Base-by-base conservation (phyloP, 2,113 vertebrate species). In the Rhynchomys soricoides region DNA sequence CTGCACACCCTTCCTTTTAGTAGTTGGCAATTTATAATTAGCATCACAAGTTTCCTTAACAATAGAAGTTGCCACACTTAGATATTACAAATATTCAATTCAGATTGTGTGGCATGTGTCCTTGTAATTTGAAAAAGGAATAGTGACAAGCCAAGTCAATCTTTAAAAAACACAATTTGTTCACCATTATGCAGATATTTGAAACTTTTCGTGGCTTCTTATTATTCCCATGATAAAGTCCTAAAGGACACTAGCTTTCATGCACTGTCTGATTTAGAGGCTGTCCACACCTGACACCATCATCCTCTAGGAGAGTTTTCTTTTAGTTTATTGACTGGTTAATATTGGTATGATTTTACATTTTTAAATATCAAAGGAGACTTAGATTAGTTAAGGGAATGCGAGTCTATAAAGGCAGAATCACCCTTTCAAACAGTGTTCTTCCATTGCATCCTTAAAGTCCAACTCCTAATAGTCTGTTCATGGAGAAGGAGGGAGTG, bases 381-480 rank as follows among this genome's bases (percentile, higher is more conserved):
- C 74, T 59, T 50, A 79, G 1, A 62, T 79, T 86, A 93, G 52
- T 77, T 83, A 79, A 92, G 50, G 93, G 91, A 94, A 92, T 94
- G 90, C 78, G 86, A 75, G 81, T 45, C 64, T 79, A 37, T 43
- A 62, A 43, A 95, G 55, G 50, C 73, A 85, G 74, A 70, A 90
- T 74, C 55, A 71, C 89, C 87, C 77, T 81, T 96, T 97, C 83
- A 96, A 96, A 86, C 86, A 68, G 31, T 68, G 92, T 89, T 81
- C 87, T 93, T 91, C 74, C 34, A 59, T 79, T 37, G 37, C 52
- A 85, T 94, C 97, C 94, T 97, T 91, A 98, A 97, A 98, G 90
- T 45, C 82, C 12, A 85, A 7, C 48, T 94, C 78, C 90, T 92
- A 93, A 91, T 89, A 89, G 89, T 43, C 71, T 95, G 55, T 59